Evolutionary conservation across 2,797 vertebrate genomes (phyloP), one percentile per base, ranked within the genome.

Genomic region (Ctenosaura bakeri): DNA sequence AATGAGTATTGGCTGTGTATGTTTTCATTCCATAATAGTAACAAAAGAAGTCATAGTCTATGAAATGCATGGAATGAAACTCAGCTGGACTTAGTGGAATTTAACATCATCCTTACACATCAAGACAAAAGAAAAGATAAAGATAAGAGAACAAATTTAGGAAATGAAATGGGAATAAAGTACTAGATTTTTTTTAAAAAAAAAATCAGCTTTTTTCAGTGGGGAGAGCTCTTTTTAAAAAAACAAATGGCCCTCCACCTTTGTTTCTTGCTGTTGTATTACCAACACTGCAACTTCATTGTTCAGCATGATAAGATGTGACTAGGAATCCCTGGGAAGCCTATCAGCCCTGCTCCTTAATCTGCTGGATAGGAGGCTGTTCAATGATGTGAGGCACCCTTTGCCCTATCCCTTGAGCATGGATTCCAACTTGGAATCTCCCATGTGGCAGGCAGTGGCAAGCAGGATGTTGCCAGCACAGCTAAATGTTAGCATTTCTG

Each of bases 331-430:
- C 94, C 94, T 92, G 84, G 0, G 83, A 95, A 96, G 89, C 93
- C 88, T 88, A 92, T 94, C 94, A 94, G 92, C 91, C 94, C 93
- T 4, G 35, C 93, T 94, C 91, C 91, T 90, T 93, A 91, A 92
- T 95, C 94, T 94, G 91, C 93, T 93, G 92, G 38, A 93, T 94
- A 91, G 95, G 93, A 91, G 89, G 59, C 93, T 95, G 95, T 59
- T 96, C 95, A 96, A 22, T 95, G 95, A 95, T 94, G 94, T 94
- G 95, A 88, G 85, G 89, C 94, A 95, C 94, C 93, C 94, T 89
- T 96, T 96, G 94, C 94, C 92, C 38, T 91, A 0, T 96, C 93
- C 94, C 95, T 87, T 0, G 89, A 89, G 94, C 86, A 59, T 88
- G 85, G 89, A 91, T 92, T 93, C 77, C 82, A 66, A 46, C 80